Conservation (phyloP, 2,113 vertebrate genomes). For the Heterotilapia buettikoferi region DNA sequence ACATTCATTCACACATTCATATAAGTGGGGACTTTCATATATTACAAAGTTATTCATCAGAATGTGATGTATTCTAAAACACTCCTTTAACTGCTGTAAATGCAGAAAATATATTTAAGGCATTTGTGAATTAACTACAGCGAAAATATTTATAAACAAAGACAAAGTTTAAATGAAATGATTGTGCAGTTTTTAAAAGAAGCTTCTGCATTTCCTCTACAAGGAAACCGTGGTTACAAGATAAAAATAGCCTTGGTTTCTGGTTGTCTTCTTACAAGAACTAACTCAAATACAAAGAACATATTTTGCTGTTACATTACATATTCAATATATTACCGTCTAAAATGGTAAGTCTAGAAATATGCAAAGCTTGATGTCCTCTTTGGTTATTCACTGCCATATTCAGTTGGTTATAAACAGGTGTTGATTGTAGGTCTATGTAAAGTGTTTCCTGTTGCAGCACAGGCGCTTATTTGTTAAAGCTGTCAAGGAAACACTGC, state of each 20-base stretch:
- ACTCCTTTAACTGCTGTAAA: not conserved
- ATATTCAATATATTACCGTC: not conserved
- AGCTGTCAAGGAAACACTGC: slow-evolving; percentile 29
- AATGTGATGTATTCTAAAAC: not conserved
- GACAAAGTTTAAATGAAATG: not conserved
- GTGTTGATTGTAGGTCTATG: not conserved
- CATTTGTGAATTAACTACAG: not conserved
- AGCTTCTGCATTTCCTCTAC: not conserved
- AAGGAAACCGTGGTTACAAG: not conserved
- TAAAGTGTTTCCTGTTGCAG: slow-evolving; percentile 45
- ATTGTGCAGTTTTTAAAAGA: not conserved
- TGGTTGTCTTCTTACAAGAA: not conserved
- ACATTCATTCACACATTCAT: not conserved
- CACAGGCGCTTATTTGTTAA: not conserved
- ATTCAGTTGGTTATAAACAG: not conserved
- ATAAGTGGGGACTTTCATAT: not conserved
- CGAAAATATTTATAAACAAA: not conserved
- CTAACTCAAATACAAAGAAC: not conserved
- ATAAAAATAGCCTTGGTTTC: not conserved
- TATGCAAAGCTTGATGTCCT: not conserved
- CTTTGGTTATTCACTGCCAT: not conserved
- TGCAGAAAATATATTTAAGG: not conserved
- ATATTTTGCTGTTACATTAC: not conserved
- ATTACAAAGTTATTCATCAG: not conserved
- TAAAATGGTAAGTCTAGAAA: not conserved